These are phyloP conservation scores for Eurystomus gularis DNA, from an alignment of 2,113 vertebrate species.

Conservation along the genomic window DNA sequence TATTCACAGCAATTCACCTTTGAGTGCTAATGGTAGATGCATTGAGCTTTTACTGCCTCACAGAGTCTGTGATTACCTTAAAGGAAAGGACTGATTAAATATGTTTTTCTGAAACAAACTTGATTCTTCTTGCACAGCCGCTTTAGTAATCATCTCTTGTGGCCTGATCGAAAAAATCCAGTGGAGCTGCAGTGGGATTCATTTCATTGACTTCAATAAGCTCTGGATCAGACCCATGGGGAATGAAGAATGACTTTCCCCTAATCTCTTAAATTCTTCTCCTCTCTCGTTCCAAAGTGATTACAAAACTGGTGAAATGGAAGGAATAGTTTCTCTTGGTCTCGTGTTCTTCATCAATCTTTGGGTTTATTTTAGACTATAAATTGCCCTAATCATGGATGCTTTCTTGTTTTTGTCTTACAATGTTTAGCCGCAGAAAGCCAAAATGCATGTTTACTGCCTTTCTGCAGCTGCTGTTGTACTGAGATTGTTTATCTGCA, in stretches of 20 bases:
- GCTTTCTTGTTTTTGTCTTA: conserved; percentile 53
- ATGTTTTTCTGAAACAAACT: background rate
- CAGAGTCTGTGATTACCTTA: background rate
- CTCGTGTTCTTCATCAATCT: conserved; percentile 45
- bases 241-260: conserved; percentile 31
- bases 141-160: conserved; percentile 1
- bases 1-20: background rate
- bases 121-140: background rate
- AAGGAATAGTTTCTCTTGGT: conserved; percentile 32
- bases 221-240: conserved; percentile 21
- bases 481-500: conserved; percentile 61
- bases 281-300: background rate
- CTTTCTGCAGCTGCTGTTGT: conserved; percentile 62
- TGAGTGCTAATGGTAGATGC: background rate
- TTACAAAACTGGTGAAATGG: conserved; percentile 47
- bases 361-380: conserved; percentile 56
- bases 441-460: conserved; percentile 62
- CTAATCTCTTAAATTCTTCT: conserved; percentile 39
- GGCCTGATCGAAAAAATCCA: background rate
- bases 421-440: conserved; percentile 57
- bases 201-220: conserved; percentile 25
- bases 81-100: conserved; percentile 2
- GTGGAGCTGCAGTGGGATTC: background rate
- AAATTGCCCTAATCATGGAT: conserved; percentile 25
- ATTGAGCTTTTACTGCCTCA: background rate